Base-by-base conservation (phyloP, 2,888 invertebrate genomes). In the Andrena praecox region DNA sequence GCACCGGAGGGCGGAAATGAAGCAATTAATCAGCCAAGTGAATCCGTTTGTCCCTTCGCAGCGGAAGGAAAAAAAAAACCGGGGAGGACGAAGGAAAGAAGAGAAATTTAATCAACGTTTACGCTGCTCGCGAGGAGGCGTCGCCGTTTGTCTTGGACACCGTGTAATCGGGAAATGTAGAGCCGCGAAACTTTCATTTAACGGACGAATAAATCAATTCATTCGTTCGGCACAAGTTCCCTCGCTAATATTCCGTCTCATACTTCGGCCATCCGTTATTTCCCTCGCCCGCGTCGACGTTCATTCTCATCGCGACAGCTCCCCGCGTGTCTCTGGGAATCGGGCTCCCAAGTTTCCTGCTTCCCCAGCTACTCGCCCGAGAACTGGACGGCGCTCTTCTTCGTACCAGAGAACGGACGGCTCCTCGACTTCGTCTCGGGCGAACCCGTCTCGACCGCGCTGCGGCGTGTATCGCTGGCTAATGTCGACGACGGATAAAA, bases 401-500 rank as follows among this genome's bases (percentile, higher is more conserved):
- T 54, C 5, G 35, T 20, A 1, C 1, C 16, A 1, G 42, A 16
- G 42, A 42, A 42, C 2, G 29, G 2, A 16, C 1, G 10, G 12
- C 63, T 24, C 6, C 42, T 2, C 2, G 35, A 12, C 48, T 27
- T 56, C 72, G 71, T 42, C 31, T n/a, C 62, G 20, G 29, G 64
- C 7, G 78, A 66, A 8, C 16, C 27, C 24, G 59, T 33, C 31
- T 24, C 59, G 60, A 64, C 64, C 35, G 12, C 27, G n/a, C 48
- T 10, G 29, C 50, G 20, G 20, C 42, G 42, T 29, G 68, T 82
- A 73, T 82, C 82, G 76, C 2, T 29, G 59, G 68, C 42, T 72
- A 76, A 82, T 82, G 82, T 72, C 82, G 77, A n/a, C 16, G 64
- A 27, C 60, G 76, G 82, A 63, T 76, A 82, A 82, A 82, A 77